A percentile compares a stretch with the other conserved stretches of the same genome.
phyloP scores from a whole-genome alignment of 64 coral and sea anemone species.

The Dendronephthya gigantea region DNA sequence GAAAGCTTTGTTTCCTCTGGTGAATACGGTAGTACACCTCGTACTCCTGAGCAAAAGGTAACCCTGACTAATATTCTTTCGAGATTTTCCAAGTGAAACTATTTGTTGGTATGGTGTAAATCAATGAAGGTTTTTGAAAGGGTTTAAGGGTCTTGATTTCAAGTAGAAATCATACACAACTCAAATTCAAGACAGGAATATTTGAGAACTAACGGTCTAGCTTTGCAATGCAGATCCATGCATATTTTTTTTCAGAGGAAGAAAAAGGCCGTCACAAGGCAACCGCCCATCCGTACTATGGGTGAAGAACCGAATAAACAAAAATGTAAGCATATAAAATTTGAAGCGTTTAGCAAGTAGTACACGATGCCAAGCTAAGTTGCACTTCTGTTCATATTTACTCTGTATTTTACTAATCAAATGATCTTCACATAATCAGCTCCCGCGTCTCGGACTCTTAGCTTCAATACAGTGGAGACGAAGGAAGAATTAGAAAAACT shows the following conservation, averaged over 20 bases:
- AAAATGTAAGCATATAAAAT: neutral
- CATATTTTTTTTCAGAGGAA: neutral
- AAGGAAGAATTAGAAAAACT: constrained; percentile 4
- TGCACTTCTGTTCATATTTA: too few species aligned
- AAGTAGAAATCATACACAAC: neutral
- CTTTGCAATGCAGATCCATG: neutral
- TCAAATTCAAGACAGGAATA: neutral
- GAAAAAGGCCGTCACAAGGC: neutral
- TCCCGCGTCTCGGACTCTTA: neutral
- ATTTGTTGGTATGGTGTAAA: too few species aligned
- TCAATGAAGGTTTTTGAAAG: too few species aligned
- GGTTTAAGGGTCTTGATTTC: too few species aligned
- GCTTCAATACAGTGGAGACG: neutral
- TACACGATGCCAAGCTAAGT: too few species aligned
- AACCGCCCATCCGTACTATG: neutral
- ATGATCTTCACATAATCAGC: neutral
- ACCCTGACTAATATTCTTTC: too few species aligned
- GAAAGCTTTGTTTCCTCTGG: neutral
- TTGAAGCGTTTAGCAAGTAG: neutral
- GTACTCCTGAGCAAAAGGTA: neutral
- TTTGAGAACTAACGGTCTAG: neutral
- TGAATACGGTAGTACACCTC: neutral
- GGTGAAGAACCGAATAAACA: neutral
- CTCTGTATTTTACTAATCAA: neutral
- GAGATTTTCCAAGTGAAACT: too few species aligned